Base-by-base conservation (phyloP, 2,113 vertebrate genomes). In the Oreotragus oreotragus region DNA sequence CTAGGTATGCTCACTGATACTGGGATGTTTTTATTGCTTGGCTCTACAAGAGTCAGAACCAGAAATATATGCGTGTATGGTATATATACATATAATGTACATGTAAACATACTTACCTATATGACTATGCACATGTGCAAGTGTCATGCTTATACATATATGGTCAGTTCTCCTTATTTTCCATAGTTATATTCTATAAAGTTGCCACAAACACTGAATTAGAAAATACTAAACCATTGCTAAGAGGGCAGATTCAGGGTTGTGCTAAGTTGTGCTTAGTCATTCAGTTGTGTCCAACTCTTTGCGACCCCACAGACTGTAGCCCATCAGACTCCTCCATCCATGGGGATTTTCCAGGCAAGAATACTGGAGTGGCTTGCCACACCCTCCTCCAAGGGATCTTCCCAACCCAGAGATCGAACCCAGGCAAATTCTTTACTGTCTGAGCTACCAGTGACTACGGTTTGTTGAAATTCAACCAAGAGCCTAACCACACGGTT, bases 281-380 rank as follows among this genome's bases (percentile, higher is more conserved):
- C n/a, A 73, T n/a, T 73, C 66, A 25, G 66, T 39, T 6, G 19
- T 39, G 66, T 70, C n/a, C 66, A 39, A 23, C 5, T 39, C n/a
- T 73, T 73, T 23, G n/a, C 0, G 2, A 70, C 19, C 19, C 66
- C n/a, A 39, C 0, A 1, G 66, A 73, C 19, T 23, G 66, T 73
- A 73, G 19, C 66, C 66, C 5, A 0, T 39, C 10, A 73, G 66
- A 21, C 36, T 73, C 66, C 66, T 73, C 36, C 0, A 0, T 39
- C 10, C 66, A 13, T 73, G 66, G 66, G 19, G 5, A 23, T 39
- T 73, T 13, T 39, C 5, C 66, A 39, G 19, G 19, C 66, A 39
- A 39, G 66, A 73, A 25, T 23, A 39, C 19, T 23, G 19, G n/a
- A 73, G 36, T 25, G 36, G 66, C 66, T 73, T 73, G n/a, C 66